Base-by-base conservation (phyloP, 2,797 vertebrate species). In the Catharus ustulatus region DNA sequence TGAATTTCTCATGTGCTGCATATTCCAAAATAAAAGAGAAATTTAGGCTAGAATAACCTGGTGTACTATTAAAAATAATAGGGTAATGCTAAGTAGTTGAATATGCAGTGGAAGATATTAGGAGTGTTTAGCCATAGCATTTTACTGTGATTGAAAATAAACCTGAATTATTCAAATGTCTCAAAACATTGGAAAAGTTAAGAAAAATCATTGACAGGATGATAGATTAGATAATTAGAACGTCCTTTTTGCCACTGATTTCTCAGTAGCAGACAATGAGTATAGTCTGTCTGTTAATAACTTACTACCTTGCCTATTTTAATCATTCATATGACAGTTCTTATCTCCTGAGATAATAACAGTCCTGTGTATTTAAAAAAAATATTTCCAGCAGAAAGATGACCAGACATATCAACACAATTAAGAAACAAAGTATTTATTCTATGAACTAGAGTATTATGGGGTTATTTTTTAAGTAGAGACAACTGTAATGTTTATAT, bases 191-290 rank as follows among this genome's bases (percentile, higher is more conserved):
- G 30, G 46, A 81, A 75, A 91, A 90, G 22, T 73, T 93, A 68
- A 83, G 30, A 68, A 81, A 66, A 80, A 81, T 61, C 49, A 86
- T 46, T 84, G 66, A 43, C 58, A 92, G 81, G 30, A 92, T 90
- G 90, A 91, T 45, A 77, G 80, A 94, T 81, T 84, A 90, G 83
- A 79, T 93, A 95, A 92, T 89, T 93, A 88, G 82, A 90, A 94
- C 30, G 7, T 89, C 54, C 38, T 77, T 79, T 85, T 66, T 83
- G 49, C 89, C 52, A 83, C 59, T 83, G 80, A 89, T 76, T 94
- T 88, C 66, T 90, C 20, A 58, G 54, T 57, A 62, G 36, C 36
- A 94, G 78, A 84, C 36, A 72, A 75, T 38, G 29, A 73, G 27
- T 73, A 54, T 62, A 89, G 81, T 72, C 61, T 90, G 21, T 63